phyloP scores from a whole-genome alignment of 2,888 invertebrate species.

The Parelbella ahira region DNA sequence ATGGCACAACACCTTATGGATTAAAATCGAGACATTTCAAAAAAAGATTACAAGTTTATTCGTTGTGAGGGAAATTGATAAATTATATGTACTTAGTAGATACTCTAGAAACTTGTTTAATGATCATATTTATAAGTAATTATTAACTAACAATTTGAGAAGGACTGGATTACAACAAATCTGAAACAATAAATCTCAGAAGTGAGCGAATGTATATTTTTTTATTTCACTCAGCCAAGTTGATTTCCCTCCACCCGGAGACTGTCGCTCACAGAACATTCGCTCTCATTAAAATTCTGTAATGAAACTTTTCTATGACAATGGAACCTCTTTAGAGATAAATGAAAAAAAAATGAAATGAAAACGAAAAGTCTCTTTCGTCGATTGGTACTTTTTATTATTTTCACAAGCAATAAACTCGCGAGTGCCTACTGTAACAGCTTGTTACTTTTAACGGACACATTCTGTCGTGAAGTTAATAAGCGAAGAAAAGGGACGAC shows the following conservation, averaged over 20 bases:
- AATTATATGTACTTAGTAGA: too few relatives aligned
- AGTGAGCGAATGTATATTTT: constrained; percentile 9
- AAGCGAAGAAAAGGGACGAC: neutral
- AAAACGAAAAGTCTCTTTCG: constrained; percentile 13
- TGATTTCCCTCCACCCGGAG: constrained; percentile 19
- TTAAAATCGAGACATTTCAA: too few relatives aligned
- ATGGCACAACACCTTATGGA: too few relatives aligned
- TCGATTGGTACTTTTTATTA: constrained; percentile 1
- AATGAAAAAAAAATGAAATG: constrained; percentile 22
- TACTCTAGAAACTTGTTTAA: too few relatives aligned
- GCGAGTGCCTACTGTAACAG: neutral
- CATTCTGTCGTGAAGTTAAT: neutral
- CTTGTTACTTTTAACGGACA: neutral
- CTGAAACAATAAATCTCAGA: constrained; percentile 19
- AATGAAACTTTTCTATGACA: constrained; percentile 25
- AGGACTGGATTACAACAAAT: constrained; percentile 6
- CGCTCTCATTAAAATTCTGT: constrained; percentile 25
- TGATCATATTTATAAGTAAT: too few relatives aligned
- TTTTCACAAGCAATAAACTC: constrained; percentile 5
- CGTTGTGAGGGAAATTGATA: too few relatives aligned
- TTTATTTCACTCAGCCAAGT: constrained; percentile 14
- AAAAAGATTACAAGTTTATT: too few relatives aligned
- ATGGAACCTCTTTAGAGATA: constrained; percentile 19
- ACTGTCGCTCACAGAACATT: constrained; percentile 17
- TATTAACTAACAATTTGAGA: too few relatives aligned